Evolutionary conservation across 2,113 vertebrate species (phyloP).

Genomic region (Syrrhaptes paradoxus): DNA sequence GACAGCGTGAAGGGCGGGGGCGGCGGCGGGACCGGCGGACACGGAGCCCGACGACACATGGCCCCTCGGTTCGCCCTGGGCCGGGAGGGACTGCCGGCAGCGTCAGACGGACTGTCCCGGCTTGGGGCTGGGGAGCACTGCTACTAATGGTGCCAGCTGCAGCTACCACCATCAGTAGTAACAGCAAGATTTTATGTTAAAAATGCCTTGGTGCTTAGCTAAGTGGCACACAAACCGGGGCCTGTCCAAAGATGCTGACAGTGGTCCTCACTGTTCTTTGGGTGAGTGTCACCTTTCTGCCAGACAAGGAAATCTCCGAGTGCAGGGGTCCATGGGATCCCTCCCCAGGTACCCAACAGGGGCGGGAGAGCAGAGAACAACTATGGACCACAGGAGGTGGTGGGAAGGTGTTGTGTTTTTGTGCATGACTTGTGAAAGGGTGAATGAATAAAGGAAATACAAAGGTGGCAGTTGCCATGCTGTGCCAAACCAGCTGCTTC

Average conservation of each 20-base stretch:
- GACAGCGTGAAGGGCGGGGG: too few relatives aligned
- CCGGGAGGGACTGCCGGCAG: background rate
- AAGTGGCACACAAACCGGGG: rapidly evolving
- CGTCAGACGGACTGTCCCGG: background rate
- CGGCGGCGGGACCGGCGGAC: background rate
- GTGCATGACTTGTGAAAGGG: background rate
- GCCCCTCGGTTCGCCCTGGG: background rate
- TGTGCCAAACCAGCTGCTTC: background rate
- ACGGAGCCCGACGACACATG: background rate
- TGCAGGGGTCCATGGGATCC: background rate
- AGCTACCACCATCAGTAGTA: rapidly evolving
- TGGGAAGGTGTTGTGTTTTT: background rate
- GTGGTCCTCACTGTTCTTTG: too few relatives aligned
- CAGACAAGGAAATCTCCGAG: background rate
- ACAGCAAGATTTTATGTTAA: rapidly evolving
- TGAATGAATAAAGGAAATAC: too few relatives aligned
- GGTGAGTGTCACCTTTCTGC: background rate
- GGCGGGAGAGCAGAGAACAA: rapidly evolving
- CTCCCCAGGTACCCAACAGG: background rate
- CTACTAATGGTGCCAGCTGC: rapidly evolving
- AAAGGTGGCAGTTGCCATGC: background rate
- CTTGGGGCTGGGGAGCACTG: rapidly evolving
- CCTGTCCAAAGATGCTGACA: rapidly evolving
- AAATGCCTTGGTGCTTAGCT: background rate
- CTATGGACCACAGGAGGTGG: rapidly evolving